A percentile compares a stretch with the other conserved stretches of the same genome.
Conservation (phyloP, 2,797 vertebrate species). For the Delichon dasypus region DNA sequence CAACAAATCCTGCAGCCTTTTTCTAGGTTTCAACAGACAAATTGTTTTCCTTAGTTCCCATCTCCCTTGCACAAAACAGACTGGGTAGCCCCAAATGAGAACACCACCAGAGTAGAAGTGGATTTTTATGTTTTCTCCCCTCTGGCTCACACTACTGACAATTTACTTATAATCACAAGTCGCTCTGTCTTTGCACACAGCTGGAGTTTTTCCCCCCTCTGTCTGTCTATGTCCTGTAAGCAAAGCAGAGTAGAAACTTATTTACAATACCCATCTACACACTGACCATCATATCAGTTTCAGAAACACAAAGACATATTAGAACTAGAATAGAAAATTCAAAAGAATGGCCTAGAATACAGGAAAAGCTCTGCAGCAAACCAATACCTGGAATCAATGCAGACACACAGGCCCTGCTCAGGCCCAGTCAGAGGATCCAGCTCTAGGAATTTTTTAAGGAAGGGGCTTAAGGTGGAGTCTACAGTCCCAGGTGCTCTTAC, state of each 20-base stretch:
- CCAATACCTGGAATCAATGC: background rate
- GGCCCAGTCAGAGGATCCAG: background rate
- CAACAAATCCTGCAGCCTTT: background rate
- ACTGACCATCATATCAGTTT: background rate
- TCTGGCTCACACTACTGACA: background rate
- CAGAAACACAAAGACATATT: background rate
- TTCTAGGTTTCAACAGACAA: background rate
- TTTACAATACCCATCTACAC: background rate
- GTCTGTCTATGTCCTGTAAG: background rate
- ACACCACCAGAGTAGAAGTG: background rate
- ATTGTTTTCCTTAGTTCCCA: background rate
- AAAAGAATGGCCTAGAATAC: background rate
- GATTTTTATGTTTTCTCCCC: background rate
- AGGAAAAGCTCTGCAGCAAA: background rate
- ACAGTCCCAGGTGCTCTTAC: background rate
- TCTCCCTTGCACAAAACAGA: background rate
- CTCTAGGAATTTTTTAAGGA: background rate
- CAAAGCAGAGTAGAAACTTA: background rate
- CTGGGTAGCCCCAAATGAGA: background rate
- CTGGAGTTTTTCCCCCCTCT: rapidly evolving
- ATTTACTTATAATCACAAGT: background rate
- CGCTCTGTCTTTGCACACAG: background rate
- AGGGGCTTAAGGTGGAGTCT: background rate
- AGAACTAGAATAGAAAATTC: background rate
- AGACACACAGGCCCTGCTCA: background rate